phyloP scores from a whole-genome alignment of 2,888 invertebrate species.

The Opisthograptis luteolata region DNA sequence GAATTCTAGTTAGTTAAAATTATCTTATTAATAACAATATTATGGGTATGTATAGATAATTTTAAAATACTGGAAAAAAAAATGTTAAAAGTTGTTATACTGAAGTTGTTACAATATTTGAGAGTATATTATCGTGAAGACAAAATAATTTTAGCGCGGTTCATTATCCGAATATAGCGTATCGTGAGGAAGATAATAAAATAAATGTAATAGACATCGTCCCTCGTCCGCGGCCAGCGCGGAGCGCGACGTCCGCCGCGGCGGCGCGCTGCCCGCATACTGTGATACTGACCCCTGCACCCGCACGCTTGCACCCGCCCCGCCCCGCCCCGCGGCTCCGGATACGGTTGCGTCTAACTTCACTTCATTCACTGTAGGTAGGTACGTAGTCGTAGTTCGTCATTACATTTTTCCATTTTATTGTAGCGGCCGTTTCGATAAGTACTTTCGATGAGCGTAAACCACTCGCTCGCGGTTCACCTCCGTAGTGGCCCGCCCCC shows the following conservation, averaged over 20 bases:
- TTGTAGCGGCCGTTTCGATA: constrained; percentile 23
- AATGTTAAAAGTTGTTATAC: constrained; percentile 84
- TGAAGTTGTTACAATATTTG: constrained; percentile 85
- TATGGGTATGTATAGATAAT: constrained; percentile 76
- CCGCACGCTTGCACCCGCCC: constrained; percentile 10
- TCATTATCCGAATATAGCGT: constrained; percentile 57
- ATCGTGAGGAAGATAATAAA: constrained; percentile 75
- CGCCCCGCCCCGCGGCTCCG: constrained; percentile 1
- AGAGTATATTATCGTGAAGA: constrained; percentile 82
- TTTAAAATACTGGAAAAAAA: constrained; percentile 75
- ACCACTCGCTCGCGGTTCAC: constrained; percentile 5
- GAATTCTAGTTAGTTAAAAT: constrained; percentile 73
- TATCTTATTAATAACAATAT: constrained; percentile 65
- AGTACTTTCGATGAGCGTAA: constrained; percentile 25
- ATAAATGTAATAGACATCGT: constrained; percentile 62
- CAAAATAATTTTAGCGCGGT: constrained; percentile 73
- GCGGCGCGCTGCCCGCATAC: constrained; percentile 14
- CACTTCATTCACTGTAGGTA: constrained; percentile 25
- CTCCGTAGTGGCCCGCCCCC: constrained; percentile 1
- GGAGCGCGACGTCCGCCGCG: constrained; percentile 15
- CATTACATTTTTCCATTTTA: constrained; percentile 26
- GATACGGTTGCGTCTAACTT: constrained; percentile 17
- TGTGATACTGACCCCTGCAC: constrained; percentile 27
- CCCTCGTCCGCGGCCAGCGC: constrained; percentile 21
- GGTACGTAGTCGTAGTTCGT: constrained; percentile 21